Percentiles rank a stretch among this genome's conserved stretches.
Evolutionary conservation across 2,797 vertebrate genomes (phyloP).

Genomic region (Pterois miles): DNA sequence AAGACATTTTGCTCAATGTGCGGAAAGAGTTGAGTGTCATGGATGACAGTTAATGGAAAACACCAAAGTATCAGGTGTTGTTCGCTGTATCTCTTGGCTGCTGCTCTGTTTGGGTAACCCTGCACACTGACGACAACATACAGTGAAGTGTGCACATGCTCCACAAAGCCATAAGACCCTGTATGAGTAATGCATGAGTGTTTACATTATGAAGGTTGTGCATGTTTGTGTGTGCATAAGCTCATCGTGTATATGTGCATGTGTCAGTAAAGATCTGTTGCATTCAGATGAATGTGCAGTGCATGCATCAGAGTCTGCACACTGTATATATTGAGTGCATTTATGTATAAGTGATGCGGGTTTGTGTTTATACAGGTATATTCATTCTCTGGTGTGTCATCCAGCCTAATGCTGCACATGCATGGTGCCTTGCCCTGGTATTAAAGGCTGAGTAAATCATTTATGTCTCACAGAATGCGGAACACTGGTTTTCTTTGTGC

Average conservation of each 20-base stretch:
- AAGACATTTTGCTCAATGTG: constrained; percentile 28
- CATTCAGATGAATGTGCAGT: not conserved
- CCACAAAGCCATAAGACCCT: not conserved
- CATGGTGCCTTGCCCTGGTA: constrained; percentile 53
- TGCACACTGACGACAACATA: constrained; percentile 36
- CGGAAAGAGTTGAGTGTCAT: constrained; percentile 34
- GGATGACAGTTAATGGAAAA: constrained; percentile 66
- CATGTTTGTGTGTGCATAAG: not conserved
- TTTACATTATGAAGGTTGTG: not conserved
- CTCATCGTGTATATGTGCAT: not conserved
- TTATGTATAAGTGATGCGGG: not conserved
- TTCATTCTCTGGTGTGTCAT: constrained; percentile 29
- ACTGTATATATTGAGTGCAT: not conserved
- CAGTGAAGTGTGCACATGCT: constrained; percentile 12
- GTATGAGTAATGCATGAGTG: not conserved
- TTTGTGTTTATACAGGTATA: constrained; percentile 11
- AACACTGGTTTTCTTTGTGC: constrained; percentile 77
- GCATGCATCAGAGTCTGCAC: not conserved
- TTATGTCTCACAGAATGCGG: constrained; percentile 59
- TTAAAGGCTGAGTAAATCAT: constrained; percentile 74
- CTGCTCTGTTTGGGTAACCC: constrained; percentile 67
- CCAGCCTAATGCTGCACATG: constrained; percentile 21
- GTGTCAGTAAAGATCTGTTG: not conserved
- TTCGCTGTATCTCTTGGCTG: constrained; percentile 63
- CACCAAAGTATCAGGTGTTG: constrained; percentile 54